Conservation (phyloP, 1,140 invertebrate species). For the Caenorhabditis briggsae region DNA sequence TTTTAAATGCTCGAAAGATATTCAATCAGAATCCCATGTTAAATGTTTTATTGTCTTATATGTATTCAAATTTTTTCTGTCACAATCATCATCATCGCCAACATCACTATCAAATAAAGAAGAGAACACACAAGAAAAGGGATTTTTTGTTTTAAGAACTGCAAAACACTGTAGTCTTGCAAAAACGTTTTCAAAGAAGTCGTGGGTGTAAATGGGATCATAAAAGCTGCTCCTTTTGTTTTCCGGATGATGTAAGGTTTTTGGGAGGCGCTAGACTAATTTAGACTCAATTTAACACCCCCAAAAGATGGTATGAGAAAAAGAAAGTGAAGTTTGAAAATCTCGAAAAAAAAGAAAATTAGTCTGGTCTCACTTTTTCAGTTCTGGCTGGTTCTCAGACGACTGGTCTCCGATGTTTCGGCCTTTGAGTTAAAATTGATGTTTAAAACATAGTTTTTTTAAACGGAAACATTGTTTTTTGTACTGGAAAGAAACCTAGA, state of each 20-base stretch:
- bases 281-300: background rate
- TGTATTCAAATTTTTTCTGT: background rate
- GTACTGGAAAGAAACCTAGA: too few relatives aligned
- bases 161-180: background rate
- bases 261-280: background rate
- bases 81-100: background rate
- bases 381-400: background rate
- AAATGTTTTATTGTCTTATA: background rate
- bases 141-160: background rate
- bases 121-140: too few relatives aligned
- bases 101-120: background rate
- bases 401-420: background rate
- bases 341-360: background rate
- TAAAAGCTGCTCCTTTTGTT: background rate
- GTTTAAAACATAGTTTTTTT: too few relatives aligned
- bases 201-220: background rate
- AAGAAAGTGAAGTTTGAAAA: background rate
- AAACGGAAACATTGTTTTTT: too few relatives aligned
- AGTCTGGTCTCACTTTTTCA: constrained; percentile 18
- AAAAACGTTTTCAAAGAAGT: background rate
- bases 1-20: background rate
- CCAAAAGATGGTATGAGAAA: constrained; percentile 6
- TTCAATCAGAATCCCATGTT: background rate
- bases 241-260: background rate
- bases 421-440: too few relatives aligned